Evolutionary conservation across 1,140 invertebrate genomes (phyloP), one percentile per base, ranked within the genome.

Genomic region (Drosophila erecta): DNA sequence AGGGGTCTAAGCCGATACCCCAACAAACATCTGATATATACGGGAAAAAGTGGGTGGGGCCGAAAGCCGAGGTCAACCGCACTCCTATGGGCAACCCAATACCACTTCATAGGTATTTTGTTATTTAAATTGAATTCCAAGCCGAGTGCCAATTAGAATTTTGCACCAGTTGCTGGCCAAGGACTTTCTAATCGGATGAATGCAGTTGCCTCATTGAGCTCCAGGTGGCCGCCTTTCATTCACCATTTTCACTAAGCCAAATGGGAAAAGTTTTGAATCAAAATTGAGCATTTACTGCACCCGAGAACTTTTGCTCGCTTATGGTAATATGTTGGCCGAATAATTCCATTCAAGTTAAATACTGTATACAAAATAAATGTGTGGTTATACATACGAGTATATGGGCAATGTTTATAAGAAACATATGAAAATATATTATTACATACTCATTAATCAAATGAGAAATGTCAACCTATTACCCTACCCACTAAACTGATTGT

Each of bases 71-170:
- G 8, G 4, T 5, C 12, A 33, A 38, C 66, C 61, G 33, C 66
- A 69, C 66, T 55, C 41, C 24, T 56, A 62, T n/a, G 38, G 71
- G 51, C 71, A 55, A 73, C 47, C 22, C 41, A 35, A 37, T 65
- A 7, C 40, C 60, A 41, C 37, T 22, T 65, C 47, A 54, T 66
- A 40, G 64, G 50, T 71, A 49, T 70, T 76, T 66, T 76, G 53
- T 76, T 76, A 66, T 76, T 53, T 76, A 76, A 75, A 76, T 76
- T 76, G 60, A 66, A 66, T 53, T 76, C 74, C 53, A 75, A 46
- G 40, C 41, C 17, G 51, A 53, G 30, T 49, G 41, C 65, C 67
- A 71, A 71, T 71, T 71, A 71, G 65, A 71, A 43, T 71, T 71
- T 54, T 50, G 44, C 58, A 65, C 30, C 51, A 69, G 65, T 49